Evolutionary conservation across 2,113 vertebrate species (phyloP).

Genomic region (Lamprotornis superbus): DNA sequence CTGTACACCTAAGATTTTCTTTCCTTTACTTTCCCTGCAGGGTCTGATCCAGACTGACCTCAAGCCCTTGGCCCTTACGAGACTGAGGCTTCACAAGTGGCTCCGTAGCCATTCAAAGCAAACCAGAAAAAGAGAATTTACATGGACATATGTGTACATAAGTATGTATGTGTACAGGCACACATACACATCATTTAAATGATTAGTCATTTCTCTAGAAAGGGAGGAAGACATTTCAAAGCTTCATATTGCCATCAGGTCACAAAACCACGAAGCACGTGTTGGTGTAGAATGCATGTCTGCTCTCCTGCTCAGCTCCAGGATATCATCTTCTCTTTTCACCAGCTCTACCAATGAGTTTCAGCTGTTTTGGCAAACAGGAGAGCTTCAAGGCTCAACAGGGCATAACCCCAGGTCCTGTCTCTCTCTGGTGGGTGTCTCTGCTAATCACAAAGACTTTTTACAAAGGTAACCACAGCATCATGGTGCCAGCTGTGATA

Average conservation of each 20-base stretch:
- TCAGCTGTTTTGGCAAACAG: background rate
- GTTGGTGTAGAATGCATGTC: background rate
- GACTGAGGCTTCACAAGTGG: background rate
- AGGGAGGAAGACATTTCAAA: background rate
- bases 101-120: background rate
- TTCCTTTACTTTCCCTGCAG: background rate
- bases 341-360: background rate
- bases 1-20: background rate
- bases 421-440: background rate
- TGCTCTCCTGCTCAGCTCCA: background rate
- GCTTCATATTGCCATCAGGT: background rate
- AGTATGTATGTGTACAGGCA: background rate
- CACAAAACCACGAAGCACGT: rapidly evolving
- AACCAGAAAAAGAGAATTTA: background rate
- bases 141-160: rapidly evolving
- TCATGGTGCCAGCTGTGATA: background rate
- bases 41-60: background rate
- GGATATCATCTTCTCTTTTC: background rate
- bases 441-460: background rate
- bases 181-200: background rate
- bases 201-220: background rate
- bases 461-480: background rate
- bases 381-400: background rate
- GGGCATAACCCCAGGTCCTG: background rate
- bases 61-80: background rate